A percentile compares a stretch with the other conserved stretches of the same genome.
Evolutionary conservation across 2,888 invertebrate species (phyloP).

Genomic region (Pseudococcus viburni): DNA sequence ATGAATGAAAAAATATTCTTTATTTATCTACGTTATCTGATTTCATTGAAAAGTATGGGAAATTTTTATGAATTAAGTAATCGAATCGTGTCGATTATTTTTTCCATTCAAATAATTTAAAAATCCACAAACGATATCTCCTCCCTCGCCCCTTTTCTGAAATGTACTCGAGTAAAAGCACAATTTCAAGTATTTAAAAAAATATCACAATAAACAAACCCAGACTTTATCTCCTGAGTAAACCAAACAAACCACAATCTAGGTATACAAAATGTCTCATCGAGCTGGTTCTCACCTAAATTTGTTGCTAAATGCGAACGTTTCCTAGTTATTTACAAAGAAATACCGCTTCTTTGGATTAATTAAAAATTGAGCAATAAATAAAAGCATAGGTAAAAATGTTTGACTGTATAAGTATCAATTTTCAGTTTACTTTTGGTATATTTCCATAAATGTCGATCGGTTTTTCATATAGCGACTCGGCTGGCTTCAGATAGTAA

Average conservation of each 20-base stretch:
- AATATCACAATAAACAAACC: background rate
- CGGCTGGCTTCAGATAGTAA: slow-evolving; percentile 22
- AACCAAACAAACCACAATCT: background rate
- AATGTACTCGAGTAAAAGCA: background rate
- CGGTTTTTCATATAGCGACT: slow-evolving; percentile 36
- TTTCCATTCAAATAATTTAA: background rate
- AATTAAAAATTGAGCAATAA: slow-evolving; percentile 50
- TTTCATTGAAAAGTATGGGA: too few relatives aligned
- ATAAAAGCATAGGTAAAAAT: slow-evolving; percentile 48
- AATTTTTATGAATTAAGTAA: background rate
- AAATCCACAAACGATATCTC: background rate
- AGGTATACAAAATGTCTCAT: background rate
- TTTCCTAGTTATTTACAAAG: slow-evolving; percentile 34
- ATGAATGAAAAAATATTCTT: too few relatives aligned
- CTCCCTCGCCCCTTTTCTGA: background rate
- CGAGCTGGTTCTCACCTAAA: background rate
- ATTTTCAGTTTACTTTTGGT: slow-evolving; percentile 45
- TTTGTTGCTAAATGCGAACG: slow-evolving; percentile 37
- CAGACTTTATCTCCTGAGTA: background rate
- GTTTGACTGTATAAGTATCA: slow-evolving; percentile 47
- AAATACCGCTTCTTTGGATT: slow-evolving; percentile 37
- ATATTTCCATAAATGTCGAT: slow-evolving; percentile 48
- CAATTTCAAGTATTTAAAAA: background rate
- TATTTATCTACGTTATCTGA: too few relatives aligned
- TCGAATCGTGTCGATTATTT: too few relatives aligned